A percentile compares a stretch with the other conserved stretches of the same genome.
Conservation (phyloP, 2,888 invertebrate species). For the Trissoscelio sp. region DNA sequence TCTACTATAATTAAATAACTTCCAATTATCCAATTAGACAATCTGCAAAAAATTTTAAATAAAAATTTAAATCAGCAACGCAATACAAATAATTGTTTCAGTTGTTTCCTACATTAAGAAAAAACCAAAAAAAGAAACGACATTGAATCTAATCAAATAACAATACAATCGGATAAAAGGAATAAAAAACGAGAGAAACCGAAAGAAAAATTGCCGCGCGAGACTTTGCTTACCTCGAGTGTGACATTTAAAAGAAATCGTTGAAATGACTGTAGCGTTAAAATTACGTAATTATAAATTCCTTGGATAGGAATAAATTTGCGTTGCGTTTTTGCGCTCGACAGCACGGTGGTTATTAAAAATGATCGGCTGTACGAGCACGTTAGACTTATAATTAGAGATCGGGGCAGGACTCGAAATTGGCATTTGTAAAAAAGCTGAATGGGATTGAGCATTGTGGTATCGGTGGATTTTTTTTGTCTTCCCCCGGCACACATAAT, state of each 20-base stretch:
- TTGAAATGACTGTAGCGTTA: conserved; percentile 21
- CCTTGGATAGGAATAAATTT: conserved; percentile 30
- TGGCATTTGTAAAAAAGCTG: conserved; percentile 11
- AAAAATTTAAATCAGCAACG: too few relatives aligned
- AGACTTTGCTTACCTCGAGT: conserved; percentile 30
- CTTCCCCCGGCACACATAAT: neutral
- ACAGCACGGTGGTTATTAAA: conserved; percentile 20
- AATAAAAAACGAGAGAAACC: conserved; percentile 7
- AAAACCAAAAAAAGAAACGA: neutral
- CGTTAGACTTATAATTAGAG: conserved; percentile 18
- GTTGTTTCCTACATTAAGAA: too few relatives aligned
- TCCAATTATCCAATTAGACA: too few relatives aligned
- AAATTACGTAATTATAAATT: conserved; percentile 48
- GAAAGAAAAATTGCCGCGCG: conserved; percentile 8
- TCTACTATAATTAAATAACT: too few relatives aligned
- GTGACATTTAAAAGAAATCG: conserved; percentile 52
- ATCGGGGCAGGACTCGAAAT: conserved; percentile 17
- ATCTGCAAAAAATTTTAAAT: too few relatives aligned
- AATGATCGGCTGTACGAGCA: conserved; percentile 8
- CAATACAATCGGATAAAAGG: neutral
- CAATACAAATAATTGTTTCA: too few relatives aligned
- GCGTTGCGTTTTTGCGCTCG: conserved; percentile 8
- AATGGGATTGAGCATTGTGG: conserved; percentile 9
- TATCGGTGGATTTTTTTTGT: conserved; percentile 1
- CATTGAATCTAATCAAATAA: conserved; percentile 15